phyloP scores from a whole-genome alignment of 1,140 invertebrate genomes.

The Brachionus plicatilis region DNA sequence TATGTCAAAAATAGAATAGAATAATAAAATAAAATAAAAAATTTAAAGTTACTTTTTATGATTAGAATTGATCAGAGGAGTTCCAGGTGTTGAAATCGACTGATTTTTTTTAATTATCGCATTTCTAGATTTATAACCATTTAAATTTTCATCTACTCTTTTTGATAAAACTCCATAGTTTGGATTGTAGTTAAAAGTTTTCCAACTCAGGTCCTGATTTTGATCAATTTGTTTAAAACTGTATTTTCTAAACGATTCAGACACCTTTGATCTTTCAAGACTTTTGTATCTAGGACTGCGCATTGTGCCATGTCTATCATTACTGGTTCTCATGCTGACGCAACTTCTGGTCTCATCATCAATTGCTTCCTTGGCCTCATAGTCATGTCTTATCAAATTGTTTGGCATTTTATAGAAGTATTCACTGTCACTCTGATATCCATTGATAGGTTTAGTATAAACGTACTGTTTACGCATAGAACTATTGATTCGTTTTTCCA shows the following conservation, averaged over 20 bases:
- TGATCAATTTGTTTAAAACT: background rate
- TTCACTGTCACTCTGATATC: slow-evolving; percentile 10
- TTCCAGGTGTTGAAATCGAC: background rate
- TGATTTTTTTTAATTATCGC: background rate
- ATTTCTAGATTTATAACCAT: background rate
- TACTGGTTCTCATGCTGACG: background rate
- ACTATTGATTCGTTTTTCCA: background rate
- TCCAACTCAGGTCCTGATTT: background rate
- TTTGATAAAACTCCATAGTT: background rate
- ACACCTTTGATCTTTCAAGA: background rate
- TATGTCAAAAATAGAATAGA: too few relatives aligned
- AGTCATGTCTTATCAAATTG: background rate
- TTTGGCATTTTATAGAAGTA: background rate
- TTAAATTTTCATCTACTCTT: background rate
- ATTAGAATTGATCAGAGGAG: background rate
- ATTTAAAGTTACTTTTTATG: background rate
- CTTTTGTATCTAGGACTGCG: background rate
- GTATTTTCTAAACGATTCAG: background rate
- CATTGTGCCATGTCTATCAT: background rate
- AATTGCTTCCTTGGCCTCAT: background rate
- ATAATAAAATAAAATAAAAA: too few relatives aligned
- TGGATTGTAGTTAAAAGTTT: slow-evolving; percentile 2
- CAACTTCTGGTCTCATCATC: background rate
- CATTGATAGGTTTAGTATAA: background rate
- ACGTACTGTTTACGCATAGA: background rate